Evolutionary conservation across 2,113 vertebrate species (phyloP).

Genomic region (Ceratotherium simum): DNA sequence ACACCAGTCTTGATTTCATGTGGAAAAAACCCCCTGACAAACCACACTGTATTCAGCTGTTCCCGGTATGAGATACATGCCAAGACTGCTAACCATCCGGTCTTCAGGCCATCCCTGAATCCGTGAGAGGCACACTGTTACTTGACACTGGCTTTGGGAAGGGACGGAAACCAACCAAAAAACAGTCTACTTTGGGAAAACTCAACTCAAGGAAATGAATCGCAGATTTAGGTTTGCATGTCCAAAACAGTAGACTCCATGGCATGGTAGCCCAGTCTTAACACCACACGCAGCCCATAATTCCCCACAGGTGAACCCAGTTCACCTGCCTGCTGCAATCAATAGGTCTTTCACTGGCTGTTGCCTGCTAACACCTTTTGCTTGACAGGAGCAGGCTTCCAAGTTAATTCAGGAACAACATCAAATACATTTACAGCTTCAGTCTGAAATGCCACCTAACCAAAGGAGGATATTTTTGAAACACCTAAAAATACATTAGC

Average conservation of each 20-base stretch:
- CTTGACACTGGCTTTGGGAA: not conserved
- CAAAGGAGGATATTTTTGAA: constrained; percentile 45
- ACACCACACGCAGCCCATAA: accelerated
- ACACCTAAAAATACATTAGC: not conserved
- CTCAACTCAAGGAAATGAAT: not conserved
- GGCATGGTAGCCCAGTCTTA: accelerated
- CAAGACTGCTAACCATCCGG: not conserved
- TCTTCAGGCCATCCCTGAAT: not conserved
- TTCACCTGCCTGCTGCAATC: not conserved
- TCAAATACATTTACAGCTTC: not conserved
- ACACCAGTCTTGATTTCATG: constrained; percentile 77
- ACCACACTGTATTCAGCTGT: constrained; percentile 44
- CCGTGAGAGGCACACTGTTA: not conserved
- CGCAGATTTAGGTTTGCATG: not conserved
- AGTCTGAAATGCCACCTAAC: constrained; percentile 16
- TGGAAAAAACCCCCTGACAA: constrained; percentile 41
- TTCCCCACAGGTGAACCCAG: not conserved
- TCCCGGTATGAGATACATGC: not conserved
- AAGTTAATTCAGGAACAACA: constrained; percentile 61
- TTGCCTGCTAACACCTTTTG: not conserved
- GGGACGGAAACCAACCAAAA: not conserved
- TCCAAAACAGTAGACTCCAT: not conserved
- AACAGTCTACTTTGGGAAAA: not conserved
- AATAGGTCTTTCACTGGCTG: not conserved
- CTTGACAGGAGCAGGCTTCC: accelerated